Evolutionary conservation across 1,140 invertebrate species (phyloP).

Genomic region (Luehdorfia chinensis): DNA sequence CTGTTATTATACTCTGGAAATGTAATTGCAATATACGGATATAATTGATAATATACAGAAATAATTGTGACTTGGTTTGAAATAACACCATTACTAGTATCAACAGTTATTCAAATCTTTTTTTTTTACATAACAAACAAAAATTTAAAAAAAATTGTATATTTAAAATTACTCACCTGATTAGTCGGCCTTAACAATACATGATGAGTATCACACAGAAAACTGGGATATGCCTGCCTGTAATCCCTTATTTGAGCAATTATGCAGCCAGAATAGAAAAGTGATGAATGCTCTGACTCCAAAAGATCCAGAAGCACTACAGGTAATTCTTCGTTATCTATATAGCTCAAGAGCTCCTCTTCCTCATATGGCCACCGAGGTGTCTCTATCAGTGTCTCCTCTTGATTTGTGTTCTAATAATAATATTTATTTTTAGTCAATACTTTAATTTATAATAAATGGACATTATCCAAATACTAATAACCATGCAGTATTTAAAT

Average conservation of each 20-base stretch:
- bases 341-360: constrained; percentile 85
- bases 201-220: constrained; percentile 87
- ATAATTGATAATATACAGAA: too few relatives aligned
- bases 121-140: too few relatives aligned
- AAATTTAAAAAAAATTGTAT: too few relatives aligned
- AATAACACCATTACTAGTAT: too few relatives aligned
- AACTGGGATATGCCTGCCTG: constrained; percentile 85
- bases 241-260: constrained; percentile 94
- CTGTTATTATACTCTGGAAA: constrained; percentile 84
- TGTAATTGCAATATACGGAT: too few relatives aligned
- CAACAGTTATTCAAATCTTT: too few relatives aligned
- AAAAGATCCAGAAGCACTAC: constrained; percentile 90
- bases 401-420: too few relatives aligned
- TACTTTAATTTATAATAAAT: too few relatives aligned
- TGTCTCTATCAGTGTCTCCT: constrained; percentile 84
- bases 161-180: constrained; percentile 79
- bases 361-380: constrained; percentile 87
- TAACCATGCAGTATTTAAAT: too few relatives aligned
- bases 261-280: constrained; percentile 95
- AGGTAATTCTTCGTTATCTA: constrained; percentile 92
- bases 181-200: constrained; percentile 92
- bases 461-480: too few relatives aligned
- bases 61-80: too few relatives aligned
- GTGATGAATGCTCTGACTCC: constrained; percentile 86
- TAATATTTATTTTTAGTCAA: too few relatives aligned